Conservation (phyloP, 1,140 invertebrate species). For the Pogonus chalceus region DNA sequence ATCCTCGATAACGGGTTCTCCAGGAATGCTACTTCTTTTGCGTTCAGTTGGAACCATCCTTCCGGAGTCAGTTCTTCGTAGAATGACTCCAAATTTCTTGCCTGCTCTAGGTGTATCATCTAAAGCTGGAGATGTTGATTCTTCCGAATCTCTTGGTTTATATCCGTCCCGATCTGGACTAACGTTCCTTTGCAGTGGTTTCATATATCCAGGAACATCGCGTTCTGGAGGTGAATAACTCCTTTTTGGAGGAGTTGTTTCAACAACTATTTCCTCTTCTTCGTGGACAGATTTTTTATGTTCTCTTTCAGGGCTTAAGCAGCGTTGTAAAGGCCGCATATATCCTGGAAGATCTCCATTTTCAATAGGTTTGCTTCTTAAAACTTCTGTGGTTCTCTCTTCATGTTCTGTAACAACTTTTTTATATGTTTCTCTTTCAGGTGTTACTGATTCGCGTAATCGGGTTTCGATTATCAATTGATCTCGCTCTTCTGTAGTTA, state of each 20-base stretch:
- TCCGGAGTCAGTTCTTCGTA: slow-evolving; percentile 43
- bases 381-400: neutral
- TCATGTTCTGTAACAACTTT: neutral
- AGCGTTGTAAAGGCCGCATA: slow-evolving; percentile 30
- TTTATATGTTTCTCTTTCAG: neutral
- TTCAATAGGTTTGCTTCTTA: neutral
- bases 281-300: neutral
- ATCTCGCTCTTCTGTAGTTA: neutral
- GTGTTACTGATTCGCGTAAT: neutral
- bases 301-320: neutral
- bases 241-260: neutral
- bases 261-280: neutral
- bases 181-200: slow-evolving; percentile 25
- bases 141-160: neutral
- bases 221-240: slow-evolving; percentile 12
- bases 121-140: slow-evolving; percentile 12
- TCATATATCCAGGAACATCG: slow-evolving; percentile 31
- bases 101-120: slow-evolving; percentile 28
- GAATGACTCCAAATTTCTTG: slow-evolving; percentile 54
- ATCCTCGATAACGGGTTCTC: slow-evolving; percentile 46
- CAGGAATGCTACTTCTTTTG: slow-evolving; percentile 25
- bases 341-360: slow-evolving; percentile 29
- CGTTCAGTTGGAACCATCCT: slow-evolving; percentile 26
- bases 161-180: neutral
- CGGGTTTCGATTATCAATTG: neutral